Evolutionary conservation across 1,140 invertebrate species (phyloP).

Genomic region (Lasioglossum baleicum): DNA sequence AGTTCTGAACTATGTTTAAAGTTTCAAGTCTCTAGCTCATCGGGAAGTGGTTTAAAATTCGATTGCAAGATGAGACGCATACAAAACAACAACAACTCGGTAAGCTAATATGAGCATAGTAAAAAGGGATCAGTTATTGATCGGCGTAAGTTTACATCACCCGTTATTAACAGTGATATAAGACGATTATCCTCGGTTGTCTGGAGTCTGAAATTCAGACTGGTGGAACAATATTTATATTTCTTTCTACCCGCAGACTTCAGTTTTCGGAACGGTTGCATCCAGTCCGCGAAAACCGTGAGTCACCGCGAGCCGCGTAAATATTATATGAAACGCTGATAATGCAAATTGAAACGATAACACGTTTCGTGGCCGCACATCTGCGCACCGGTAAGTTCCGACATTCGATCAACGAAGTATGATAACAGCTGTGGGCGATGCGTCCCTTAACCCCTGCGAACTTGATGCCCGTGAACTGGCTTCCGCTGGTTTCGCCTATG

Average conservation of each 20-base stretch:
- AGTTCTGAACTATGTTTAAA: too few species aligned
- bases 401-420: background rate
- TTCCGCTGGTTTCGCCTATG: background rate
- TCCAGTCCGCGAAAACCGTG: background rate
- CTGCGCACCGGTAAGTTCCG: background rate
- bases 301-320: background rate
- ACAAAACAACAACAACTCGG: too few species aligned
- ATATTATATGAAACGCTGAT: constrained; percentile 31
- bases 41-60: too few species aligned
- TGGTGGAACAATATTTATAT: background rate
- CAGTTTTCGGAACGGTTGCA: background rate
- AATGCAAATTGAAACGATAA: constrained; percentile 43
- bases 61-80: too few species aligned
- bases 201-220: too few species aligned
- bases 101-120: too few species aligned
- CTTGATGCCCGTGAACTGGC: background rate
- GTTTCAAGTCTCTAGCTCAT: too few species aligned
- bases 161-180: too few species aligned
- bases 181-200: too few species aligned
- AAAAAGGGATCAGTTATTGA: too few species aligned
- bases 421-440: constrained; percentile 5
- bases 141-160: too few species aligned
- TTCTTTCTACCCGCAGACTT: too few species aligned
- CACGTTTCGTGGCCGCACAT: background rate
- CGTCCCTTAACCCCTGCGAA: background rate